Evolutionary conservation across 2,888 invertebrate species (phyloP).

Genomic region (Arctia plantaginis): DNA sequence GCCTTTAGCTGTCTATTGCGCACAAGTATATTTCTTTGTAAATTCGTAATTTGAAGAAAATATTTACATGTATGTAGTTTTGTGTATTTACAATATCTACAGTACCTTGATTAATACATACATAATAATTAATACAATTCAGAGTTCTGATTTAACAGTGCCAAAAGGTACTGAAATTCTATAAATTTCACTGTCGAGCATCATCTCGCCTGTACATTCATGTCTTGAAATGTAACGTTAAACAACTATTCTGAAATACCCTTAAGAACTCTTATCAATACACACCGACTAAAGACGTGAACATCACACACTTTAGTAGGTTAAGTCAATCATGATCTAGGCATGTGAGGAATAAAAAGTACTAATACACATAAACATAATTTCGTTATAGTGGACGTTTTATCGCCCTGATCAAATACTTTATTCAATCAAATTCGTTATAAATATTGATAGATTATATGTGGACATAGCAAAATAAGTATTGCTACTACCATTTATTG

Average conservation of each 20-base stretch:
- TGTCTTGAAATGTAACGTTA: not conserved
- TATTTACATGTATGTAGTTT: not conserved
- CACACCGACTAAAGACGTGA: not conserved
- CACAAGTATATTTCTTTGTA: not conserved
- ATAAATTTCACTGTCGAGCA: not conserved
- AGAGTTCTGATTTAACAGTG: not conserved
- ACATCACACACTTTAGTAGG: not conserved
- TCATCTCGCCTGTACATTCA: not conserved
- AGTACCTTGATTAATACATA: not conserved
- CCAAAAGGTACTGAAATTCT: not conserved
- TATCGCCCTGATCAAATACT: not conserved
- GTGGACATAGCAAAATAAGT: slow-evolving; percentile 2
- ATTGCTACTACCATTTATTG: not conserved
- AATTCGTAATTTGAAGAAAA: not conserved
- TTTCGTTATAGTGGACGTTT: not conserved
- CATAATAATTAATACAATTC: too few species aligned
- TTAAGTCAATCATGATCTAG: not conserved
- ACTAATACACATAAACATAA: not conserved
- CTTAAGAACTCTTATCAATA: not conserved
- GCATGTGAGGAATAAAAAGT: not conserved
- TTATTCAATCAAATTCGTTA: not conserved
- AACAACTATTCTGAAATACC: not conserved
- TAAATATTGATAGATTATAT: not conserved
- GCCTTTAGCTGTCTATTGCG: not conserved
- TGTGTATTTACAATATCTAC: not conserved